These are phyloP conservation scores for Trinectes maculatus DNA, from an alignment of 2,113 vertebrate species.

Conservation along the genomic window DNA sequence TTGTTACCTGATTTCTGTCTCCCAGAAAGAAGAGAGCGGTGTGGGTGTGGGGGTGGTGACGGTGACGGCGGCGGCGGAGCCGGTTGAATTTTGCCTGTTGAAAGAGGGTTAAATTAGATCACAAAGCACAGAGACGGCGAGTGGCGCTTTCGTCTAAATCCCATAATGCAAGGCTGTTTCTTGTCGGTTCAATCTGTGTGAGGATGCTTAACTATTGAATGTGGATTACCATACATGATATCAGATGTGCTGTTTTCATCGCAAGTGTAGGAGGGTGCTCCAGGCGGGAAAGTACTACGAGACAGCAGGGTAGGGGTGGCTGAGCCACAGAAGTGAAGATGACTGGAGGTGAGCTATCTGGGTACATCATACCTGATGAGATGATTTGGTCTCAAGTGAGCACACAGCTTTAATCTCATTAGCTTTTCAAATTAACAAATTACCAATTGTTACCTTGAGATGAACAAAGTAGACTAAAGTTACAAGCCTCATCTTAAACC, in stretches of 20 bases:
- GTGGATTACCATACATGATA: constrained; percentile 52
- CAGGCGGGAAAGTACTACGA: constrained; percentile 57
- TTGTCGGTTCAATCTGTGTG: constrained; percentile 22
- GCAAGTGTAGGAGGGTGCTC: constrained; percentile 55
- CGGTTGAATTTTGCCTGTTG: constrained; percentile 33
- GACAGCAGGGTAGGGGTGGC: constrained; percentile 47
- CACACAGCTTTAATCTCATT: constrained; percentile 45
- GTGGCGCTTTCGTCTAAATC: constrained; percentile 38
- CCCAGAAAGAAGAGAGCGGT: constrained; percentile 28
- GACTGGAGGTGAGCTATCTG: constrained; percentile 53
- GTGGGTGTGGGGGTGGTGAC: constrained; percentile 6
- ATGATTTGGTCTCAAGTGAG: constrained; percentile 38
- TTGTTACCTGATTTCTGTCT: constrained; percentile 37
- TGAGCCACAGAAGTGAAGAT: constrained; percentile 40
- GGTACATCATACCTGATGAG: constrained; percentile 28
- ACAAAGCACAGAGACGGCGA: not conserved
- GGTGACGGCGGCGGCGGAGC: constrained; percentile 18
- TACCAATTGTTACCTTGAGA: constrained; percentile 38
- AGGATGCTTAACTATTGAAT: constrained; percentile 53
- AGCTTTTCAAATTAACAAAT: constrained; percentile 19
- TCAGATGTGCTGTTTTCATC: constrained; percentile 48
- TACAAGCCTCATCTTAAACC: not conserved
- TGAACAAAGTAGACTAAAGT: constrained; percentile 35
- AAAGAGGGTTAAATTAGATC: constrained; percentile 56
- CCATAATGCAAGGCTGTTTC: constrained; percentile 21